Conservation (phyloP, 2,113 vertebrate species). For the Hydropotes inermis region DNA sequence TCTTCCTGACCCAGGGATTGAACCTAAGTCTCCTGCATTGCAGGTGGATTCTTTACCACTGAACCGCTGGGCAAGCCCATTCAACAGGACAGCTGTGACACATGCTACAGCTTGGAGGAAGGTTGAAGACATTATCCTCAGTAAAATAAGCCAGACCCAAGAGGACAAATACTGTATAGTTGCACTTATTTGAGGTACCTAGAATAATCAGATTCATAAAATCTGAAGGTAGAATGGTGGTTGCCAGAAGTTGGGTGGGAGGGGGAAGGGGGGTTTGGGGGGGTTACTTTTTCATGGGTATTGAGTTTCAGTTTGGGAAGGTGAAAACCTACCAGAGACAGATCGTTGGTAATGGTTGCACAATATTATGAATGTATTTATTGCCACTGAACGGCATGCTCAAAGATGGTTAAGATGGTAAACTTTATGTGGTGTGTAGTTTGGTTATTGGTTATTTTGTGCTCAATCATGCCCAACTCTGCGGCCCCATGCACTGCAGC, state of each 20-base stretch:
- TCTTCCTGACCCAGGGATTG: not conserved
- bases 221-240: not conserved
- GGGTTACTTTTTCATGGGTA: not conserved
- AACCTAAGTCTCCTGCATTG: not conserved
- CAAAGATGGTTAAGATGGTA: not conserved
- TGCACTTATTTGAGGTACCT: not conserved
- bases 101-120: not conserved
- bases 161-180: not conserved
- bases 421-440: not conserved
- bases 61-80: not conserved
- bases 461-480: not conserved
- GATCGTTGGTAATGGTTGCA: not conserved
- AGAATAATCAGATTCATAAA: not conserved
- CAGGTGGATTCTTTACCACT: not conserved
- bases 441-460: not conserved
- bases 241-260: not conserved
- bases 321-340: not conserved
- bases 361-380: no score
- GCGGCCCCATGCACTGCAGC: not conserved
- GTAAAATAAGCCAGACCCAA: not conserved
- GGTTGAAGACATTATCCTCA: not conserved
- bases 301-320: not conserved
- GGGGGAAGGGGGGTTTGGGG: fast-evolving
- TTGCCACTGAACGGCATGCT: not conserved
- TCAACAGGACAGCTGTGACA: not conserved